These are phyloP conservation scores for Hylomyscus alleni DNA, from an alignment of 2,797 vertebrate species.

Conservation along the genomic window DNA sequence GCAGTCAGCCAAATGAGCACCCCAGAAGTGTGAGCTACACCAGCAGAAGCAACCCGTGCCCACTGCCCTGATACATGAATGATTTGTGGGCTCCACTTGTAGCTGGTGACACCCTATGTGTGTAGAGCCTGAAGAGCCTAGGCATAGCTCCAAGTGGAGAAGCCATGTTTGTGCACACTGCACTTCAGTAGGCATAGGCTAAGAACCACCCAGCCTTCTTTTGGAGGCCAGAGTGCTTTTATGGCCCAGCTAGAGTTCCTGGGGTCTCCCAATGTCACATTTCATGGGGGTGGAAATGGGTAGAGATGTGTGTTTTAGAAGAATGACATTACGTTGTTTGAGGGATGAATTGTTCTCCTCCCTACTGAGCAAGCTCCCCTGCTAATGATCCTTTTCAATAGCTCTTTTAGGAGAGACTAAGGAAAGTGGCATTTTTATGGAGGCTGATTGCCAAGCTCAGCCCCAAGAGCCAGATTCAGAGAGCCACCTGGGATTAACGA, in stretches of 20 bases:
- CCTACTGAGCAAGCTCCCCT: conserved; percentile 47
- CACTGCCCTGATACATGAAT: neutral
- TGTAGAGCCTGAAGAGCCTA: neutral
- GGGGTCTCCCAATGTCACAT: neutral
- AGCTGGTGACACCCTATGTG: neutral
- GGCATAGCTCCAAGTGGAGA: neutral
- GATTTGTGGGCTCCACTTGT: neutral
- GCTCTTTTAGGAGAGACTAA: conserved; percentile 58
- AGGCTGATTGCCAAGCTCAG: conserved; percentile 41
- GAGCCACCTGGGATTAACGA: conserved; percentile 70
- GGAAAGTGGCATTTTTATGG: conserved; percentile 61
- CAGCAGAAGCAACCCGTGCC: neutral
- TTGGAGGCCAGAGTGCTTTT: neutral
- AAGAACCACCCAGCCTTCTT: neutral
- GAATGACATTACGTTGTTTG: conserved; percentile 32
- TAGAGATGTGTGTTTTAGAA: conserved; percentile 58
- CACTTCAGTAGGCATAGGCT: neutral
- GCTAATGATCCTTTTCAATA: conserved; percentile 63
- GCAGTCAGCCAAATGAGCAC: neutral
- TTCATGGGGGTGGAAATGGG: conserved; percentile 41
- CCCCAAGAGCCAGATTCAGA: conserved; percentile 8
- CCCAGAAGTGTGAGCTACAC: neutral
- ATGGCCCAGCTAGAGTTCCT: neutral
- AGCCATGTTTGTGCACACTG: too few relatives aligned
- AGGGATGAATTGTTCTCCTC: conserved; percentile 60